These are phyloP conservation scores for Benitochromis conjunctus DNA, from an alignment of 2,113 vertebrate genomes.

Conservation along the genomic window DNA sequence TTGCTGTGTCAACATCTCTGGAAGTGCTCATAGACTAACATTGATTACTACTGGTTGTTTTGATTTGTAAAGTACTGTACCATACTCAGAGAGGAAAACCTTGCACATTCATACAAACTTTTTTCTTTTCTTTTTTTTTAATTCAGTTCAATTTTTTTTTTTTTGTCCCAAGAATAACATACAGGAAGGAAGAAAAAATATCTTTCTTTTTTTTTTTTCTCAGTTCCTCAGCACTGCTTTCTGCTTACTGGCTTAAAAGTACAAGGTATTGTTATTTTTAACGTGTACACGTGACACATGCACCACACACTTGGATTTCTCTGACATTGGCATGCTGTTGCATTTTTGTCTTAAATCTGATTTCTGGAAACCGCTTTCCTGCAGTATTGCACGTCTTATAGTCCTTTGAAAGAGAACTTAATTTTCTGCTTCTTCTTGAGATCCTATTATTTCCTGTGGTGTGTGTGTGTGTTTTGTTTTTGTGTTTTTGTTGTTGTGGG, in stretches of 20 bases:
- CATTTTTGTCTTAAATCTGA: conserved; percentile 32
- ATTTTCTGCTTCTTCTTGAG: background rate
- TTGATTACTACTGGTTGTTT: conserved; percentile 25
- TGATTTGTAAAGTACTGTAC: conserved; percentile 45
- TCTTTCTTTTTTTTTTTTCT: background rate
- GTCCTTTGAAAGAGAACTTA: background rate
- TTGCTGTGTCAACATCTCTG: conserved; percentile 19
- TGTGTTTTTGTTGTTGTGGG: background rate
- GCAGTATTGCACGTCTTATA: conserved; percentile 10
- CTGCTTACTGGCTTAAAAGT: background rate
- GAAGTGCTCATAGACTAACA: conserved; percentile 19
- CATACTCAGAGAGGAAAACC: background rate
- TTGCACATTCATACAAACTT: background rate
- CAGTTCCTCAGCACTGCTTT: background rate
- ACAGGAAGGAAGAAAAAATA: background rate
- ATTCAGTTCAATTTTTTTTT: background rate
- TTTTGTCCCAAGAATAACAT: background rate
- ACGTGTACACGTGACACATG: background rate
- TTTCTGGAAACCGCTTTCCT: conserved; percentile 36
- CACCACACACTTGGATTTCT: background rate
- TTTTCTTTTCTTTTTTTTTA: background rate
- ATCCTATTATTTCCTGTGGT: conserved; percentile 8
- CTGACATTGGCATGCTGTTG: background rate
- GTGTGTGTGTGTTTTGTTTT: background rate
- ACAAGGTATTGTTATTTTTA: background rate